These are phyloP conservation scores for Pollachius pollachius DNA, from an alignment of 2,113 vertebrate species.

Conservation along the genomic window DNA sequence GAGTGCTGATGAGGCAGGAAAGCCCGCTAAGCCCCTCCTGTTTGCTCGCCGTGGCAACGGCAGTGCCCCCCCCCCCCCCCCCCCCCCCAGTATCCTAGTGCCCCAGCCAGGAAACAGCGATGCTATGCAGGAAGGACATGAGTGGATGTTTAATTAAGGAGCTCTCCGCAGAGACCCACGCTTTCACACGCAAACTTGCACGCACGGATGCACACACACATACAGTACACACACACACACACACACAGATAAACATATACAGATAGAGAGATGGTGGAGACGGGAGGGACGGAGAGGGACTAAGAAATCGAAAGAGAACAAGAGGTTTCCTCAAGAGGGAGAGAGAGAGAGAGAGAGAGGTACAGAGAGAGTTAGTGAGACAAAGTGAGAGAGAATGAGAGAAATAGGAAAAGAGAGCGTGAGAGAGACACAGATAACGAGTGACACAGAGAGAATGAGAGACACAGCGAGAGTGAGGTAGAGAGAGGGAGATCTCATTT, in stretches of 20 bases:
- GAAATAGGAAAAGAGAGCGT: conserved; percentile 1
- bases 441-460: too few relatives aligned
- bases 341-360: too few relatives aligned
- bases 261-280: conserved; percentile 10
- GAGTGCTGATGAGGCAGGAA: conserved; percentile 6
- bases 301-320: too few relatives aligned
- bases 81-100: too few relatives aligned
- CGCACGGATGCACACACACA: not conserved
- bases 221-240: conserved; percentile 3
- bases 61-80: too few relatives aligned
- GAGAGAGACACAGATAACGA: not conserved
- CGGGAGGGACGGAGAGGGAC: too few relatives aligned
- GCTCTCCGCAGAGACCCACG: not conserved
- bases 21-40: not conserved
- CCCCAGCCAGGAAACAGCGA: not conserved
- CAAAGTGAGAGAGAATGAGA: conserved; percentile 18
- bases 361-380: too few relatives aligned
- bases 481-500: too few relatives aligned
- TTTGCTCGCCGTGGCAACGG: too few relatives aligned
- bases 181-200: not conserved
- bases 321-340: too few relatives aligned
- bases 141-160: conserved; percentile 4
- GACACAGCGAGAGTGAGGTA: too few relatives aligned
- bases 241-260: not conserved
- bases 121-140: not conserved